A percentile compares a stretch with the other conserved stretches of the same genome.
phyloP scores from a whole-genome alignment of 2,797 vertebrate genomes.

The Artibeus jamaicensis region DNA sequence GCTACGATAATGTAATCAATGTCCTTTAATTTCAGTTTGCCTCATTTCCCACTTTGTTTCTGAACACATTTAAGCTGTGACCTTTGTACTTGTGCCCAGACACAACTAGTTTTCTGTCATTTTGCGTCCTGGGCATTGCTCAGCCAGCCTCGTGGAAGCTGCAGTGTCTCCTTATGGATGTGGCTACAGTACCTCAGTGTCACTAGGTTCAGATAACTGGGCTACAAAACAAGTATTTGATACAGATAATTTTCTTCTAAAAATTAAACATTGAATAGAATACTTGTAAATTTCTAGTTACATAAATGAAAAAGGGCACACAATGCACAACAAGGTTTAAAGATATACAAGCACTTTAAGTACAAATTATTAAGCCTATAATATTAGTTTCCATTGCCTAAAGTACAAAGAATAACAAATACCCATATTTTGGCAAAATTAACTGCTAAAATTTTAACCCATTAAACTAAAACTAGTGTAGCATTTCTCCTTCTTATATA shows the following conservation, averaged over 20 bases:
- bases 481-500: not conserved
- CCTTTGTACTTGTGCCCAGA: not conserved
- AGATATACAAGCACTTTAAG: not conserved
- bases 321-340: not conserved
- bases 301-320: not conserved
- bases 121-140: not conserved
- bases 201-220: not conserved
- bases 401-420: constrained; percentile 1
- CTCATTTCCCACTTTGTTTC: not conserved
- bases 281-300: not conserved
- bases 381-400: not conserved
- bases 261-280: not conserved
- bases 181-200: not conserved
- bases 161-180: not conserved
- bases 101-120: not conserved
- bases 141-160: not conserved
- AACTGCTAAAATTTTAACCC: not conserved
- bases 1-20: not conserved
- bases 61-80: not conserved
- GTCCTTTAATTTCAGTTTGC: not conserved
- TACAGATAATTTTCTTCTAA: not conserved
- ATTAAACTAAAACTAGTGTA: not conserved
- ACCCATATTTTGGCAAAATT: constrained; percentile 19
- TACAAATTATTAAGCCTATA: not conserved
- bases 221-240: not conserved